These are phyloP conservation scores for Pollenia labialis DNA, from an alignment of 2,888 invertebrate species.

Conservation along the genomic window DNA sequence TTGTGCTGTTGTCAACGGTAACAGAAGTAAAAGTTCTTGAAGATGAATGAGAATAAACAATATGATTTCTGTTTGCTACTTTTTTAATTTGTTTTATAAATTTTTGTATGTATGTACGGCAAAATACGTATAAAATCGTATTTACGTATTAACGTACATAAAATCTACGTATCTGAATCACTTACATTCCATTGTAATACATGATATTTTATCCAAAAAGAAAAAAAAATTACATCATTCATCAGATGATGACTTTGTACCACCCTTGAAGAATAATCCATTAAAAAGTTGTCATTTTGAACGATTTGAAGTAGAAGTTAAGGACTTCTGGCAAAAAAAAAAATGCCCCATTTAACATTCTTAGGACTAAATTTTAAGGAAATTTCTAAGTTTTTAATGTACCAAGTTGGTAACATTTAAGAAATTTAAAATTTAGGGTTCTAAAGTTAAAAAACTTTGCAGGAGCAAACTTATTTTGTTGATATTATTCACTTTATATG, in stretches of 20 bases:
- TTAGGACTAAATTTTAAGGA: too few species aligned
- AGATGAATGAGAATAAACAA: slow-evolving; percentile 59
- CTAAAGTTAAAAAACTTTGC: too few species aligned
- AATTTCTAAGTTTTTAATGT: too few species aligned
- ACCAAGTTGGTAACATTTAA: too few species aligned
- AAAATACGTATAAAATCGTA: neutral
- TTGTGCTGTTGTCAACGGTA: slow-evolving; percentile 44
- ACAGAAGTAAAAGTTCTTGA: slow-evolving; percentile 38
- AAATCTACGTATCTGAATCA: neutral
- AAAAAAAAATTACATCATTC: slow-evolving; percentile 26
- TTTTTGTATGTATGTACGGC: neutral
- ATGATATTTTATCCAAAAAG: slow-evolving; percentile 4
- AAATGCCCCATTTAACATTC: too few species aligned
- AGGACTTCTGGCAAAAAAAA: neutral
- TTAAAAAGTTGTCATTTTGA: slow-evolving; percentile 51
- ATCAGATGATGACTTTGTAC: slow-evolving; percentile 43
- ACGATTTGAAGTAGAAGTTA: slow-evolving; percentile 41
- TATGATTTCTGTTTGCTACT: slow-evolving; percentile 35
- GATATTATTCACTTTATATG: too few species aligned
- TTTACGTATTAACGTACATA: neutral
- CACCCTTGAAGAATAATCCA: slow-evolving; percentile 50
- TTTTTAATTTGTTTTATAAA: slow-evolving; percentile 56
- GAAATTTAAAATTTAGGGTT: too few species aligned
- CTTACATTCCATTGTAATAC: neutral
- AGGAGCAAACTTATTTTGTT: too few species aligned